These are phyloP conservation scores for Shinisaurus crocodilurus DNA, from an alignment of 2,113 vertebrate genomes.

Conservation along the genomic window DNA sequence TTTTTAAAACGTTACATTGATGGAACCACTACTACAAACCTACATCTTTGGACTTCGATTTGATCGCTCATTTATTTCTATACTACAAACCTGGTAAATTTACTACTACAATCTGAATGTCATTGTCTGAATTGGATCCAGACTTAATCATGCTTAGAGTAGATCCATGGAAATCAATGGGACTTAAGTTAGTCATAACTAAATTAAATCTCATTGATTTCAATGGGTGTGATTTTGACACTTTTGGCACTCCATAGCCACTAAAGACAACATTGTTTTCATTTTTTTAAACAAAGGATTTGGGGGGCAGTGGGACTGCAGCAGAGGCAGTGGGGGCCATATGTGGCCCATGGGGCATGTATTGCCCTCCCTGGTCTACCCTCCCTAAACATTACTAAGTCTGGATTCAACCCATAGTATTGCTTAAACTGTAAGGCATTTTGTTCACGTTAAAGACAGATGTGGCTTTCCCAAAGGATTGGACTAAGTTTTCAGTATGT, in stretches of 20 bases:
- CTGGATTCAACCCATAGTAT: neutral
- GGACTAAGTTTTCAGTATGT: conserved; percentile 53
- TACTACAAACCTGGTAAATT: conserved; percentile 10
- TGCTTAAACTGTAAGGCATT: conserved; percentile 45
- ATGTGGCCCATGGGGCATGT: too few species aligned
- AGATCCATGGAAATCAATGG: neutral
- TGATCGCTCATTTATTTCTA: neutral
- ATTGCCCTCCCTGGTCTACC: too few species aligned
- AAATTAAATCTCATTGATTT: neutral
- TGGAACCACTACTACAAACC: neutral
- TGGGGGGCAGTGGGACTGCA: too few species aligned
- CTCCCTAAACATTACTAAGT: neutral
- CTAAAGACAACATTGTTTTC: too few species aligned
- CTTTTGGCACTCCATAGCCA: too few species aligned
- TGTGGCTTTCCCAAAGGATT: conserved; percentile 51
- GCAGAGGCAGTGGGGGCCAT: too few species aligned
- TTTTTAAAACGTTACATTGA: neutral
- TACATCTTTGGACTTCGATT: neutral
- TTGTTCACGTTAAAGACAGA: neutral
- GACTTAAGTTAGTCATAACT: neutral
- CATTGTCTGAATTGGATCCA: neutral
- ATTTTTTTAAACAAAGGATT: too few species aligned
- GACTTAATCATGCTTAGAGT: neutral
- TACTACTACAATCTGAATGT: neutral
- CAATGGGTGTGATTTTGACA: neutral